Percentiles rank a stretch among this genome's conserved stretches.
phyloP scores from a whole-genome alignment of 2,113 vertebrate genomes.

The Lonchura striata region DNA sequence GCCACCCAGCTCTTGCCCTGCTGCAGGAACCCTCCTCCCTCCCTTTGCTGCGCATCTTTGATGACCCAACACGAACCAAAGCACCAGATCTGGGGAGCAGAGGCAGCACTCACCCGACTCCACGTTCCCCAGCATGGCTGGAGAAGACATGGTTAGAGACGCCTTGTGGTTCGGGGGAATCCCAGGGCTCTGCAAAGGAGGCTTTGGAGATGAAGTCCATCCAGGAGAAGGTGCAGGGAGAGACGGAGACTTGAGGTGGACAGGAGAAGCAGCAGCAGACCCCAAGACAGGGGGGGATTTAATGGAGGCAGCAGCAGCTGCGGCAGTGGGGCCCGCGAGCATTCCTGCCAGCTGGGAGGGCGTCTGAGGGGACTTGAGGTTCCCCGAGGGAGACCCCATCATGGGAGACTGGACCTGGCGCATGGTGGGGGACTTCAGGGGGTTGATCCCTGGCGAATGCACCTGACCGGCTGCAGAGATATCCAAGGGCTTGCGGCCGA shows the following conservation, averaged over 20 bases:
- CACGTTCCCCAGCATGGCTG: conserved; percentile 91
- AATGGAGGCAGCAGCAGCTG: conserved; percentile 88
- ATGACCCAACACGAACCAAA: accelerated
- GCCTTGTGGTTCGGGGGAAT: conserved; percentile 92
- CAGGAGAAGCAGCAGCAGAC: conserved; percentile 96
- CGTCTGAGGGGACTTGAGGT: conserved; percentile 97
- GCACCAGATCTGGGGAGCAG: accelerated
- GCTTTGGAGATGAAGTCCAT: conserved; percentile 98
- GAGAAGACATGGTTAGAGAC: conserved; percentile 92
- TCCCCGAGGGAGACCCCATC: conserved; percentile 96
- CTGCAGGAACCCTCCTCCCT: neutral
- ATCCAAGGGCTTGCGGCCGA: conserved; percentile 92
- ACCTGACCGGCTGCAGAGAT: conserved; percentile 88
- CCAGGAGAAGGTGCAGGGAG: conserved; percentile 96
- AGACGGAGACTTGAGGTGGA: conserved; percentile 98
- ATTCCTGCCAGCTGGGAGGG: conserved; percentile 97
- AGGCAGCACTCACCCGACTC: conserved; percentile 82
- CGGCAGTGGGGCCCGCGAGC: conserved; percentile 88
- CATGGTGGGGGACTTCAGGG: conserved; percentile 94
- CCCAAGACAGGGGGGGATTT: conserved; percentile 97
- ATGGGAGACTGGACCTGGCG: conserved; percentile 98
- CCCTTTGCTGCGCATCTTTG: neutral
- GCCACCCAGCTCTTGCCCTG: neutral
- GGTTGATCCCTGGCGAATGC: conserved; percentile 95
- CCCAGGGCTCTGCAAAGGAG: conserved; percentile 96